Percentiles rank a stretch among this genome's conserved stretches.
These are phyloP conservation scores for Adelphocoris suturalis DNA, from an alignment of 2,888 invertebrate species.

Conservation along the genomic window DNA sequence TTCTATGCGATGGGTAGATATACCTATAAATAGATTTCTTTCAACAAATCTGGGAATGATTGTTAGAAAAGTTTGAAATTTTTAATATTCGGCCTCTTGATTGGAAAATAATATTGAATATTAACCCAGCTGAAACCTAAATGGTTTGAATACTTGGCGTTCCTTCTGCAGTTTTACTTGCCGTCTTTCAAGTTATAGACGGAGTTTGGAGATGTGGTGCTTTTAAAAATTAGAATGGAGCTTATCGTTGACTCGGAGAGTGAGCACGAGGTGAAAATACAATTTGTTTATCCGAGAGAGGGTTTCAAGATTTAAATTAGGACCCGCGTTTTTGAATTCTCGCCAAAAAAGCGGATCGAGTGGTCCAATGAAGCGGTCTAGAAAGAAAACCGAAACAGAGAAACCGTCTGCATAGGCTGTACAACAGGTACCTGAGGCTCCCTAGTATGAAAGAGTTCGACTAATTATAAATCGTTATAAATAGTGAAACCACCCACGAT, in stretches of 20 bases:
- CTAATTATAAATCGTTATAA: constrained; percentile 42
- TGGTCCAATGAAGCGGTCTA: constrained; percentile 39
- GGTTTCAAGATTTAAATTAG: constrained; percentile 28
- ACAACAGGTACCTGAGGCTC: constrained; percentile 9
- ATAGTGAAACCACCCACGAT: neutral
- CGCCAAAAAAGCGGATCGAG: constrained; percentile 36
- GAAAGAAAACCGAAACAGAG: constrained; percentile 27
- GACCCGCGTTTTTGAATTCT: constrained; percentile 14
- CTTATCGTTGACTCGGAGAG: neutral
- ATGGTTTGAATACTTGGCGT: no score
- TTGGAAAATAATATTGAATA: no score
- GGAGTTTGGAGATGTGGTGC: neutral
- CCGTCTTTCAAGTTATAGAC: no score
- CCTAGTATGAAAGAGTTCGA: neutral
- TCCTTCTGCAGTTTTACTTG: no score
- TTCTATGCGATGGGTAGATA: no score
- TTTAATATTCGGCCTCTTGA: no score
- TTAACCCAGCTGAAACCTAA: no score
- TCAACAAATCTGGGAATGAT: no score
- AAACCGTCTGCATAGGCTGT: neutral
- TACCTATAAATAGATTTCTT: no score
- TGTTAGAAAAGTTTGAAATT: no score
- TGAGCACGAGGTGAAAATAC: constrained; percentile 31
- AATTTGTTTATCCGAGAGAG: constrained; percentile 17
- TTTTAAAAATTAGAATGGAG: constrained; percentile 5